Base-by-base conservation (phyloP, 2,888 invertebrate genomes). In the Hartigia nigra region DNA sequence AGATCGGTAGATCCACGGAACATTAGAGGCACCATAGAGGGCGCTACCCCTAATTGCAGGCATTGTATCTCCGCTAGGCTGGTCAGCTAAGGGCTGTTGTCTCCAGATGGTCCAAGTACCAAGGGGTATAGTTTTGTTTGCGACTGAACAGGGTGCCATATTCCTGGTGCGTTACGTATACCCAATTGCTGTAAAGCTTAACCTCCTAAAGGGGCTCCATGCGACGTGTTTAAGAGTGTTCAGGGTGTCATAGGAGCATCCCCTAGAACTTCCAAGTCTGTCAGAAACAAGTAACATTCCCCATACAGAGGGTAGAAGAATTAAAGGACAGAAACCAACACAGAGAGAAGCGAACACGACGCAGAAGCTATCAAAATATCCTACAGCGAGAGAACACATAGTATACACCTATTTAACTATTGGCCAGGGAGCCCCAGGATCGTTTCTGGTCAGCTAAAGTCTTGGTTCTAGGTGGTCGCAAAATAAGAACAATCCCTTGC, bases 61-160 rank as follows among this genome's bases (percentile, higher is more conserved):
- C 81, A 81, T 87, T 85, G 85, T 88, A 23, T 55, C 55, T 84
- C 80, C 81, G 80, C 80, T 85, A 84, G 83, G 55, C 55, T 84
- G 83, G 83, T 79, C 80, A 75, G 80, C 77, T 77, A 79, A 78
- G 79, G 80, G 82, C 82, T 78, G 81, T 81, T 81, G 80, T 79
- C 74, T 76, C 74, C 70, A 80, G 77, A 78, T 79, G 32, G 81
- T 69, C 76, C 70, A 69, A 76, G 78, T 31, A 12, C 72, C 36
- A 75, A 75, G 81, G 78, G 31, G 75, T 69, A 79, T 74, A 78
- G 80, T 78, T 85, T 90, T 88, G 87, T 91, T 91, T 91, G 91
- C 87, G 91, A 90, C 84, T 87, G 87, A 87, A 85, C 86, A 83
- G 90, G 90, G 91, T 88, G 86, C 89, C 86, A 87, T 91, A 89